Conservation (phyloP, 2,797 vertebrate species). For the Lindbergichthys nudifrons region DNA sequence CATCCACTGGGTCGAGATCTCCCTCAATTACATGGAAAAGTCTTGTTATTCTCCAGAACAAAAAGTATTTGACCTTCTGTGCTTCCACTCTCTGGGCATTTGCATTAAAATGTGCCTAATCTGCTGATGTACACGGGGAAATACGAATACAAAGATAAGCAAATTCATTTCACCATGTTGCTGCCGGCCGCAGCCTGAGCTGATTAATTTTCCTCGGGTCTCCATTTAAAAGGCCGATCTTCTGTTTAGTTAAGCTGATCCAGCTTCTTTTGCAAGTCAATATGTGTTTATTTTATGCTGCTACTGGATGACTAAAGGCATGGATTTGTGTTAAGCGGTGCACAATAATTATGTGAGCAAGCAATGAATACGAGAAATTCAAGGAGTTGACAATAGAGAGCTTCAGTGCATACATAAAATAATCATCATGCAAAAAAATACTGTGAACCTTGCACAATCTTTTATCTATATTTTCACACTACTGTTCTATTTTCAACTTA, state of each 20-base stretch:
- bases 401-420: constrained; percentile 21
- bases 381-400: constrained; percentile 39
- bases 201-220: constrained; percentile 77
- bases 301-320: constrained; percentile 63
- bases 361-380: constrained; percentile 29
- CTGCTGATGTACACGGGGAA: constrained; percentile 67
- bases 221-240: constrained; percentile 76
- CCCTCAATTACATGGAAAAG: constrained; percentile 49
- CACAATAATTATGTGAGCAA: constrained; percentile 62
- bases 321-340: constrained; percentile 53
- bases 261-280: constrained; percentile 73
- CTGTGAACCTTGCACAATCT: too few relatives aligned
- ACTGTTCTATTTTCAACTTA: too few relatives aligned
- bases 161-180: constrained; percentile 67
- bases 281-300: constrained; percentile 62
- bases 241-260: constrained; percentile 78
- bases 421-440: background rate
- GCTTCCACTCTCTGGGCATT: constrained; percentile 58
- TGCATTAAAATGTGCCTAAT: constrained; percentile 73
- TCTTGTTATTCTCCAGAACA: constrained; percentile 50
- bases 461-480: too few relatives aligned
- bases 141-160: constrained; percentile 77
- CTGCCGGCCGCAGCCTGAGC: constrained; percentile 44
- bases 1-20: constrained; percentile 25
- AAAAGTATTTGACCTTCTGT: constrained; percentile 62